phyloP scores from a whole-genome alignment of 2,113 vertebrate genomes.

The Plecturocebus donacophilus region DNA sequence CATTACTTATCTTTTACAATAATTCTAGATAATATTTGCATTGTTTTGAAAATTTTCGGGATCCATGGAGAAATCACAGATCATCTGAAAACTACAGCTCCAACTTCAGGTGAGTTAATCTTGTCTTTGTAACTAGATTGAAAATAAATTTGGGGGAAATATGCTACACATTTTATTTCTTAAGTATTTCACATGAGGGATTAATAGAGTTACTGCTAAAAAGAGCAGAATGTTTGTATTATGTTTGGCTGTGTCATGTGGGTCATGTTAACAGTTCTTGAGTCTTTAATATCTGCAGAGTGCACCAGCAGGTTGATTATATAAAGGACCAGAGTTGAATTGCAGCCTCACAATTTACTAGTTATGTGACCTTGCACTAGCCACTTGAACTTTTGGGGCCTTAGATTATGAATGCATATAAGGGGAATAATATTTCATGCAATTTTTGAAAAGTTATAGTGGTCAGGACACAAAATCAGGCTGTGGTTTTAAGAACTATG shows the following conservation, averaged over 20 bases:
- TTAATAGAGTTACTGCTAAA: background rate
- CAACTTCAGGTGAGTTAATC: background rate
- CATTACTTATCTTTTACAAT: background rate
- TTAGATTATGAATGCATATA: background rate
- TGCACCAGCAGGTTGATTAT: background rate
- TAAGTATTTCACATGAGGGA: background rate
- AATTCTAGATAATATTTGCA: background rate
- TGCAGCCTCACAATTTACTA: background rate
- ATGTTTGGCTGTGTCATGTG: fast-evolving
- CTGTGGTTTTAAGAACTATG: background rate
- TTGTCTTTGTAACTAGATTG: background rate
- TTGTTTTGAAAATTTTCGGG: background rate
- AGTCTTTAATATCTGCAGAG: background rate
- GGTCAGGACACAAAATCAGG: background rate
- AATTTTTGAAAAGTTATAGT: background rate
- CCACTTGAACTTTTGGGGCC: background rate
- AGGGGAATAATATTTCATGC: background rate
- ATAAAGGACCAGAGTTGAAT: background rate
- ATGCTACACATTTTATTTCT: background rate
- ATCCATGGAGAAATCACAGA: background rate
- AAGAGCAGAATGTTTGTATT: fast-evolving
- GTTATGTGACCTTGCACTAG: background rate
- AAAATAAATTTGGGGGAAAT: background rate
- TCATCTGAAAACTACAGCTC: background rate
- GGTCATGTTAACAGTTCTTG: background rate